These are phyloP conservation scores for Watsonalla binaria DNA, from an alignment of 2,888 invertebrate genomes.

Conservation along the genomic window DNA sequence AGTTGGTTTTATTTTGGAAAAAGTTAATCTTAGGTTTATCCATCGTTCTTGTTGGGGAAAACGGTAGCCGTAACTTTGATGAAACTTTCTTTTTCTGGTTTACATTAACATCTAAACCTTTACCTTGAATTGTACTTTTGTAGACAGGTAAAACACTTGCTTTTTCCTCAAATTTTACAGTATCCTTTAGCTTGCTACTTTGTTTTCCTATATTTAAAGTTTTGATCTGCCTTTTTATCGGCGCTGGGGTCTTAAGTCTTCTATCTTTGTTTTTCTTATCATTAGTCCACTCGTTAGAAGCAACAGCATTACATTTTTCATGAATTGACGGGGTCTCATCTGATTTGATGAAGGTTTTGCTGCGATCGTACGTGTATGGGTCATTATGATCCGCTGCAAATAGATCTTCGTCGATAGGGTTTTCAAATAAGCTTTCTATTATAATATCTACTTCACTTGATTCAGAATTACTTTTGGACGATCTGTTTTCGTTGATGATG, in stretches of 20 bases:
- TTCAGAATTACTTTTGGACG: slow-evolving; percentile 70
- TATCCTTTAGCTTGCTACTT: slow-evolving; percentile 40
- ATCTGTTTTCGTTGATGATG: slow-evolving; percentile 69
- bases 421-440: slow-evolving; percentile 58
- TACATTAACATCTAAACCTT: slow-evolving; percentile 42
- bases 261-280: slow-evolving; percentile 55
- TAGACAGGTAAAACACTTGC: slow-evolving; percentile 63
- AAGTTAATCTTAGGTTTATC: slow-evolving; percentile 68
- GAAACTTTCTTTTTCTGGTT: slow-evolving; percentile 52
- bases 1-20: slow-evolving; percentile 56
- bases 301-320: slow-evolving; percentile 33
- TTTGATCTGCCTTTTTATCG: slow-evolving; percentile 58
- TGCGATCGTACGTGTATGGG: slow-evolving; percentile 41
- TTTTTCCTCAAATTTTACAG: slow-evolving; percentile 43
- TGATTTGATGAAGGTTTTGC: slow-evolving; percentile 59
- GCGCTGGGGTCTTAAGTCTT: slow-evolving; percentile 52
- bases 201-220: slow-evolving; percentile 51
- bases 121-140: slow-evolving; percentile 49
- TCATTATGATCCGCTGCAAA: slow-evolving; percentile 43
- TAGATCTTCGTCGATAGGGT: slow-evolving; percentile 40
- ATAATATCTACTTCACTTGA: slow-evolving; percentile 66
- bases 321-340: slow-evolving; percentile 33
- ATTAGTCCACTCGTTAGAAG: slow-evolving; percentile 28
- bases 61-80: slow-evolving; percentile 64
- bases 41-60: slow-evolving; percentile 62